Conservation (phyloP, 2,113 vertebrate genomes). For the Atractosteus spatula region DNA sequence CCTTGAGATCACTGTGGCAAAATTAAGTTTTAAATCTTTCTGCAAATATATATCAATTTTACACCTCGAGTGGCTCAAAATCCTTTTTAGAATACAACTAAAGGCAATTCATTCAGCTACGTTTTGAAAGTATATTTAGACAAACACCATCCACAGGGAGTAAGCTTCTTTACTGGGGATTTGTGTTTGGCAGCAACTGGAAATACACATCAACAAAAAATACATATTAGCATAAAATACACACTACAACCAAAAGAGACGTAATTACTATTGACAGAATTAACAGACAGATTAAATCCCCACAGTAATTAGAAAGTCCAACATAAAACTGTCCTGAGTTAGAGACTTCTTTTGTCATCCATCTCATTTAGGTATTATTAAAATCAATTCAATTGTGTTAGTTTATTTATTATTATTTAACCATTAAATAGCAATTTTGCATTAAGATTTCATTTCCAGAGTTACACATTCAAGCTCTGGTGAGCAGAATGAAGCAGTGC, state of each 20-base stretch:
- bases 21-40: too few relatives aligned
- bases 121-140: constrained; percentile 53
- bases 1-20: too few relatives aligned
- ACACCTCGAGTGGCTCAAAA: constrained; percentile 45
- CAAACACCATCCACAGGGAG: constrained; percentile 40
- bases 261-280: constrained; percentile 73
- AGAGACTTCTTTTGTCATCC: constrained; percentile 61
- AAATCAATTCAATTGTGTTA: constrained; percentile 41
- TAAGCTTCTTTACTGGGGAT: constrained; percentile 50
- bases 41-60: constrained; percentile 17
- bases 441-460: too few relatives aligned
- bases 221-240: constrained; percentile 55
- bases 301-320: constrained; percentile 68
- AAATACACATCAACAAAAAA: constrained; percentile 43
- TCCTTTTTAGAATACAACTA: constrained; percentile 51
- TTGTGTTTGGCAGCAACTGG: constrained; percentile 48
- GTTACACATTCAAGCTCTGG: too few relatives aligned
- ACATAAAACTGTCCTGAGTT: constrained; percentile 58
- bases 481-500: too few relatives aligned
- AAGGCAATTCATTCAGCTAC: constrained; percentile 37
- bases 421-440: too few relatives aligned
- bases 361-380: constrained; percentile 54
- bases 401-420: too few relatives aligned
- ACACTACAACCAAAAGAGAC: constrained; percentile 56
- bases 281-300: constrained; percentile 70